Evolutionary conservation across 1,140 invertebrate species (phyloP), one percentile per base, ranked within the genome.

Genomic region (Philopotamus ludificatus): DNA sequence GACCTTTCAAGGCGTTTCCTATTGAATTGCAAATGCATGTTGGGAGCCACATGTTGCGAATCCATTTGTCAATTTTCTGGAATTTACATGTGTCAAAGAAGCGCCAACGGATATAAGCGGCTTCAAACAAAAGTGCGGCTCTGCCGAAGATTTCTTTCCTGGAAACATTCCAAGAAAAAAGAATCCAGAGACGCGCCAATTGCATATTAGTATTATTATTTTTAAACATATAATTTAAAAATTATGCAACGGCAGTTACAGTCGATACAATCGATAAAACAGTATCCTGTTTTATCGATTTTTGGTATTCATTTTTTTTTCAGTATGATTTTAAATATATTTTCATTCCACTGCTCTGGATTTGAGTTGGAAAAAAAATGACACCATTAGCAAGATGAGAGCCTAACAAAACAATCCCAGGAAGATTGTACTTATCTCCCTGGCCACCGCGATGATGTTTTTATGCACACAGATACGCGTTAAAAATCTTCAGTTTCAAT

Each of bases 381-480:
- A 62, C 62, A 65, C 66, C 66, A 68, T 68, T 68, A 68, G 66
- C 53, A 64, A 65, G 59, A 68, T 68, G 66, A 65, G 62, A 55
- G 20, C 63, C 66, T 60, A 63, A 54, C 39, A 64, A 66, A 67
- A 68, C 66, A 68, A 60, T 68, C 22, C 51, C 12, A 34, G 55
- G 16, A 59, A n/a, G 62, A 54, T 42, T 34, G n/a, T 21, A 47
- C 50, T 53, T 55, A 50, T 25, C 57, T 28, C 23, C 57, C 49
- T 9, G 58, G 42, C 18, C 23, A 53, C 20, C n/a, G n/a, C n/a
- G n/a, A n/a, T n/a, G n/a, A n/a, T n/a, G n/a, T n/a, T n/a, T n/a
- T n/a, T n/a, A n/a, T n/a, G n/a, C n/a, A n/a, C n/a, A n/a, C n/a
- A n/a, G n/a, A n/a, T n/a, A n/a, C n/a, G n/a, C n/a, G n/a, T n/a